These are phyloP conservation scores for Tachysurus fulvidraco DNA, from an alignment of 2,113 vertebrate genomes.

Conservation along the genomic window DNA sequence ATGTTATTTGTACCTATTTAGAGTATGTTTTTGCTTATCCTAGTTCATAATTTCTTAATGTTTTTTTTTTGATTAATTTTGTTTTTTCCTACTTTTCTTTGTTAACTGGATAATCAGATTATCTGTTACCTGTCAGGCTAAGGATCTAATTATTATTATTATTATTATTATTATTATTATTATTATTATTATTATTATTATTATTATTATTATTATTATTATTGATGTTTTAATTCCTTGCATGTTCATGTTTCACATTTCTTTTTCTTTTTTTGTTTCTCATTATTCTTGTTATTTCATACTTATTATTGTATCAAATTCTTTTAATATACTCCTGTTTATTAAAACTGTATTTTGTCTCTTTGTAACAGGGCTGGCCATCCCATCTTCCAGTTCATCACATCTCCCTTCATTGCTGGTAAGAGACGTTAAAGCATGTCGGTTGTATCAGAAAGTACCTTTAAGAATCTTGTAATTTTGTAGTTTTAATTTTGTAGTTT, in stretches of 20 bases:
- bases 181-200: no score
- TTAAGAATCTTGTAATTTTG: no score
- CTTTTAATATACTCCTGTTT: background rate
- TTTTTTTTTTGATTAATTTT: background rate
- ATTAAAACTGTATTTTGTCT: background rate
- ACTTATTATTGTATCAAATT: background rate
- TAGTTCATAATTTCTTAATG: background rate
- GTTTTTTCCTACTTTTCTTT: no score
- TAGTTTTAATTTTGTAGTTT: no score
- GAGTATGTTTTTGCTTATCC: no score
- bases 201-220: no score
- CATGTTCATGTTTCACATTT: background rate
- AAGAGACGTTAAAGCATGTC: background rate
- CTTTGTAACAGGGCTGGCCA: background rate
- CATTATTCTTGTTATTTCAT: background rate
- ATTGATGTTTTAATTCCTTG: background rate
- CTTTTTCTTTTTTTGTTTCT: background rate
- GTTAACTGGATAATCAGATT: no score
- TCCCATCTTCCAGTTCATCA: background rate
- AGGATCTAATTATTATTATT: no score
- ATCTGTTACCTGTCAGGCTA: no score
- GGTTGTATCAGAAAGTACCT: background rate
- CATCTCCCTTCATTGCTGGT: background rate
- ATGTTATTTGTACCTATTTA: no score
- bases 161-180: no score